These are phyloP conservation scores for Blera fallax DNA, from an alignment of 2,888 invertebrate genomes.

Conservation along the genomic window DNA sequence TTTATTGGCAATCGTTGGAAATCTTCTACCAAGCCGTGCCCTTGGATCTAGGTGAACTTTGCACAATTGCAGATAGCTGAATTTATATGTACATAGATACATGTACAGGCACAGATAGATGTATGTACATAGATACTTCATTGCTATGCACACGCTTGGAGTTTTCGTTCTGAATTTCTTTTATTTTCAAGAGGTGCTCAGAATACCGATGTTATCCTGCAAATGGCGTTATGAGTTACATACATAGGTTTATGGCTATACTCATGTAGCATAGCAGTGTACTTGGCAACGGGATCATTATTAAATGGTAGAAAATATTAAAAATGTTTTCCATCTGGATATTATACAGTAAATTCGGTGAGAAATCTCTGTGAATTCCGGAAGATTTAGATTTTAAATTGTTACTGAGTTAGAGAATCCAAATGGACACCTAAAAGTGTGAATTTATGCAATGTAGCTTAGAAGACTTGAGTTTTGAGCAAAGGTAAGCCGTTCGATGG, in stretches of 20 bases:
- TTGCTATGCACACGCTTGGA: slow-evolving; percentile 32
- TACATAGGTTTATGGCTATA: slow-evolving; percentile 45
- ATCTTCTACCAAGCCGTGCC: slow-evolving; percentile 32
- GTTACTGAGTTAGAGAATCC: slow-evolving; percentile 12
- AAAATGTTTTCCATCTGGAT: slow-evolving; percentile 59
- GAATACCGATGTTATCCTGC: slow-evolving; percentile 62
- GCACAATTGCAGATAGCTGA: slow-evolving; percentile 42
- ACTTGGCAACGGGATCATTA: slow-evolving; percentile 62
- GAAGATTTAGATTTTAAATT: slow-evolving; percentile 57
- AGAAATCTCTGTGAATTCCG: slow-evolving; percentile 48
- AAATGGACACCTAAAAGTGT: slow-evolving; percentile 35
- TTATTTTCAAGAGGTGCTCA: slow-evolving; percentile 38
- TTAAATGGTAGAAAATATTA: slow-evolving; percentile 58
- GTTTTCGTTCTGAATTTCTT: background rate
- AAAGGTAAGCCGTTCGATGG: background rate
- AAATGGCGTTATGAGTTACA: slow-evolving; percentile 61
- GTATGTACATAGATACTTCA: background rate
- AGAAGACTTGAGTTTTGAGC: background rate
- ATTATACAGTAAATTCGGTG: slow-evolving; percentile 55
- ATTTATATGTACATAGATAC: background rate
- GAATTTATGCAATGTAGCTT: slow-evolving; percentile 30
- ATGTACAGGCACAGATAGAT: background rate
- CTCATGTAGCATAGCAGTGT: background rate
- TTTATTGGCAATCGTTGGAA: slow-evolving; percentile 70
- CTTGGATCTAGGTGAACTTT: slow-evolving; percentile 51